Percentiles rank a stretch among this genome's conserved stretches.
These are phyloP conservation scores for Macrosteles quadrilineatus DNA, from an alignment of 1,140 invertebrate genomes.

Conservation along the genomic window DNA sequence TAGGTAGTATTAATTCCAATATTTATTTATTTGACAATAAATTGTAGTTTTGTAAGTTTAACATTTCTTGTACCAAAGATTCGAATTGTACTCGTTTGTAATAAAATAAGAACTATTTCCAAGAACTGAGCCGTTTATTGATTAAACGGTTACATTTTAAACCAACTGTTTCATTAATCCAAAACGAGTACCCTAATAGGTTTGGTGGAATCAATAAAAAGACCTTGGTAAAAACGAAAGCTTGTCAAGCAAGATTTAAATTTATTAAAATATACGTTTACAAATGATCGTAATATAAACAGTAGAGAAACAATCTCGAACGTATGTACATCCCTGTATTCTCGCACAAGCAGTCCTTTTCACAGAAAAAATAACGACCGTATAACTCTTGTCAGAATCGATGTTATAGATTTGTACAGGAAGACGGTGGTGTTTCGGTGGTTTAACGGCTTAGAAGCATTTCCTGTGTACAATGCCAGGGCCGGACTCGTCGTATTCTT, in stretches of 20 bases:
- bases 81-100: too few relatives aligned
- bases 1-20: too few relatives aligned
- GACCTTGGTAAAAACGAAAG: conserved; percentile 23
- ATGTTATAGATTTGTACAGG: conserved; percentile 28
- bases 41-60: too few relatives aligned
- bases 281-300: conserved; percentile 30
- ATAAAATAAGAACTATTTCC: too few relatives aligned
- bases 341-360: conserved; percentile 26
- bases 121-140: too few relatives aligned
- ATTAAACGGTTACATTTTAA: too few relatives aligned
- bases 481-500: conserved; percentile 92
- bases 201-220: background rate
- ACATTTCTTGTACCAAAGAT: too few relatives aligned
- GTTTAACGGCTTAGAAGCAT: conserved; percentile 75
- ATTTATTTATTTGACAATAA: too few relatives aligned
- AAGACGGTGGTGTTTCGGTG: conserved; percentile 20
- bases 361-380: conserved; percentile 26
- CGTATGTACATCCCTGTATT: conserved; percentile 26
- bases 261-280: conserved; percentile 31
- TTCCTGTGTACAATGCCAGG: conserved; percentile 91
- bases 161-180: too few relatives aligned
- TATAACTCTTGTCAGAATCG: conserved; percentile 24
- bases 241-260: conserved; percentile 32
- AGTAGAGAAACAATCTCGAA: conserved; percentile 29
- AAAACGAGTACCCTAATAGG: too few relatives aligned